These are phyloP conservation scores for Drosophila melanica DNA, from an alignment of 1,140 invertebrate genomes.

Conservation along the genomic window DNA sequence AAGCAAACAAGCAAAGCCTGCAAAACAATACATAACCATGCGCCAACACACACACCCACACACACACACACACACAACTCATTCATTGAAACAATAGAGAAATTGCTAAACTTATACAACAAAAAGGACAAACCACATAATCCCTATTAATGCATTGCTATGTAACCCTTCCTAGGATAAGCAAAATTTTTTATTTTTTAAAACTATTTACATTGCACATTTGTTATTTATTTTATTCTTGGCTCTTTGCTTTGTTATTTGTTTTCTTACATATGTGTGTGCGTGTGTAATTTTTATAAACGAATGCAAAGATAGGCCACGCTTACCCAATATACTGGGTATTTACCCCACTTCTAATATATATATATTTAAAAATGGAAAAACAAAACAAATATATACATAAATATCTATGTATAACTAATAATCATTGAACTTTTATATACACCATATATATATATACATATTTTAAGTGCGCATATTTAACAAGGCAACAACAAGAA, in stretches of 20 bases:
- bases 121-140: slow-evolving; percentile 10
- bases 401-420: slow-evolving; percentile 51
- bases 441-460: slow-evolving; percentile 40
- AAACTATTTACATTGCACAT: slow-evolving; percentile 64
- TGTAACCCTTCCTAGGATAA: slow-evolving; percentile 59
- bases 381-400: slow-evolving; percentile 27
- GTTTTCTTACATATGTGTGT: slow-evolving; percentile 41
- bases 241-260: slow-evolving; percentile 43
- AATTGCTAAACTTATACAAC: slow-evolving; percentile 7
- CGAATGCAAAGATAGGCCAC: slow-evolving; percentile 37
- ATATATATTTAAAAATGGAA: neutral
- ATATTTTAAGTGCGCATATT: slow-evolving; percentile 48
- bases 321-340: slow-evolving; percentile 45
- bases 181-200: slow-evolving; percentile 59
- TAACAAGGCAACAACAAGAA: slow-evolving; percentile 37
- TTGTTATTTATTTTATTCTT: slow-evolving; percentile 76
- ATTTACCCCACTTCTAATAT: slow-evolving; percentile 33
- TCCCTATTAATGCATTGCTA: slow-evolving; percentile 44
- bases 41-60: slow-evolving; percentile 20
- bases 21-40: slow-evolving; percentile 35
- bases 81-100: slow-evolving; percentile 20
- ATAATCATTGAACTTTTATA: slow-evolving; percentile 59
- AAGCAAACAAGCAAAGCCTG: slow-evolving; percentile 67
- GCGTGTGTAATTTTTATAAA: slow-evolving; percentile 32
- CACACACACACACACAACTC: slow-evolving; percentile 15